Evolutionary conservation across 2,113 vertebrate genomes (phyloP), one percentile per base, ranked within the genome.

Genomic region (Oncorhynchus tshawytscha): DNA sequence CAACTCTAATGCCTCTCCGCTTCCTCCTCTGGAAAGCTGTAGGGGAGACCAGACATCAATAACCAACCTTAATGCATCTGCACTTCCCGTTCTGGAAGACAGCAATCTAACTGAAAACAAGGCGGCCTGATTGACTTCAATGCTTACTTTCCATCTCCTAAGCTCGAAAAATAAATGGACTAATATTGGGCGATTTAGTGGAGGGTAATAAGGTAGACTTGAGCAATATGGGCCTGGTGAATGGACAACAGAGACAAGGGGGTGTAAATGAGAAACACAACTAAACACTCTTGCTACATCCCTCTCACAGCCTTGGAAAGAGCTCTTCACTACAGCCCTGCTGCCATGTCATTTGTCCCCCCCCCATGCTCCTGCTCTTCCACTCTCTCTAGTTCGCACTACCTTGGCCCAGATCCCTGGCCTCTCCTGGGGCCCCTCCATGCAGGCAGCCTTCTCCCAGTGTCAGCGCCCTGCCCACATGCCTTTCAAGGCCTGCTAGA

Each of bases 401-500:
- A 22, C 70, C 75, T 77, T 80, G 71, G 75, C 73, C 45, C 18
- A 31, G 84, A 77, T 82, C 81, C 81, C 78, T 89, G 86, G 81
- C 85, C 89, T 85, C 82, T 70, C 90, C 88, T 80, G 87, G 88
- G 92, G 87, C 92, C 94, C 94, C 93, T 93, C 94, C 94, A 93
- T 86, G 82, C 62, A 91, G 72, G 93, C 88, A 81, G 80, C 88
- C 81, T 88, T 85, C 82, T 49, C 83, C 88, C 80, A 70, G 80
- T 88, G 89, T 84, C 90, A 94, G 95, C 95, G 93, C 95, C 94
- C 82, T 73, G 93, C 86, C 95, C 90, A 93, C 93, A 91, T 92
- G 95, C 95, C 94, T 94, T 94, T 91, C 92, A 90, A 96, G 95
- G 94, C 94, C 90, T 84, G 93, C 91, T 91, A 90, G 92, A 88